A percentile compares a stretch with the other conserved stretches of the same genome.
These are phyloP conservation scores for Halcyon malimbica DNA, from an alignment of 2,113 vertebrate species.

Conservation along the genomic window DNA sequence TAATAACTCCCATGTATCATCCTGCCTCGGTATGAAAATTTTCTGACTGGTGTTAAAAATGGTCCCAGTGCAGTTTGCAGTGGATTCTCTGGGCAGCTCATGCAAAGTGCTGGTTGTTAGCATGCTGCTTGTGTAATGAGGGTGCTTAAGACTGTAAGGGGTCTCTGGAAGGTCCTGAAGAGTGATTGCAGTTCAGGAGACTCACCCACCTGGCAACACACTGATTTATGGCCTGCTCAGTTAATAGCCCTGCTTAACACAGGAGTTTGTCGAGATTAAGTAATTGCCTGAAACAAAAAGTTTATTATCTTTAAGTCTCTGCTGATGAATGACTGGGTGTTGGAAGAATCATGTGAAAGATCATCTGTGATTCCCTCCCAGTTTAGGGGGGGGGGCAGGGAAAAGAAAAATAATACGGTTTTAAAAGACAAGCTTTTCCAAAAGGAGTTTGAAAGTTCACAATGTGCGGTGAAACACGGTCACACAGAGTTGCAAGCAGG, in stretches of 20 bases:
- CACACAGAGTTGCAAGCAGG: neutral
- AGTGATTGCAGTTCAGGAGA: constrained; percentile 84
- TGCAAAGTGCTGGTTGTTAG: constrained; percentile 76
- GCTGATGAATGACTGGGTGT: constrained; percentile 82
- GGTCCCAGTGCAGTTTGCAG: constrained; percentile 55
- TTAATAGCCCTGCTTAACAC: constrained; percentile 87
- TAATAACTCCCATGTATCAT: constrained; percentile 87
- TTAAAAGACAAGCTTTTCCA: constrained; percentile 32
- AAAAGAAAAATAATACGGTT: constrained; percentile 16
- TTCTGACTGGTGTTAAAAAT: constrained; percentile 73
- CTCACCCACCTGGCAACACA: constrained; percentile 82
- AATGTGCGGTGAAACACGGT: neutral
- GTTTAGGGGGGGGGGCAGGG: neutral
- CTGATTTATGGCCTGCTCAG: constrained; percentile 83
- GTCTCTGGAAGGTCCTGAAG: constrained; percentile 77
- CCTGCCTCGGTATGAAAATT: constrained; percentile 73
- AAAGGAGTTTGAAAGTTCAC: neutral
- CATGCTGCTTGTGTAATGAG: constrained; percentile 84
- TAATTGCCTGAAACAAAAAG: constrained; percentile 89
- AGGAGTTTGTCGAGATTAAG: constrained; percentile 87
- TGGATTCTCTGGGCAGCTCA: constrained; percentile 23
- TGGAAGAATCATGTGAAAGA: constrained; percentile 76
- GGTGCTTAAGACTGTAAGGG: constrained; percentile 81
- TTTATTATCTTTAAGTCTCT: constrained; percentile 82
- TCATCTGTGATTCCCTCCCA: constrained; percentile 66